These are phyloP conservation scores for Dryobota labecula DNA, from an alignment of 2,888 invertebrate species.

Conservation along the genomic window DNA sequence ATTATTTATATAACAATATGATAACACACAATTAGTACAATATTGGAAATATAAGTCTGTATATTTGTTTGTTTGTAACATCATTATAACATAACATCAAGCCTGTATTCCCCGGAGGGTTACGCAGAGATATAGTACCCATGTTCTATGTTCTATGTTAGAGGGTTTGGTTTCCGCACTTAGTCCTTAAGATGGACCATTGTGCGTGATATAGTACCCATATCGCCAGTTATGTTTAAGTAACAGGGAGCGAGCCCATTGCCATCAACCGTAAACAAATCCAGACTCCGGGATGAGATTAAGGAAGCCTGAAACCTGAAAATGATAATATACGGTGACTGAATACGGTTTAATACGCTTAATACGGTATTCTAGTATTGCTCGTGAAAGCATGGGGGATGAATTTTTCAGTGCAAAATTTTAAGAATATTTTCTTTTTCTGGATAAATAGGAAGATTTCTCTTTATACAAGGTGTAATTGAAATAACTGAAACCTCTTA, in stretches of 20 bases:
- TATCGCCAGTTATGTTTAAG: no score
- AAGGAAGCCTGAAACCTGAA: not conserved
- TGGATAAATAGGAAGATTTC: not conserved
- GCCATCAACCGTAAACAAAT: no score
- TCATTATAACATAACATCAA: not conserved
- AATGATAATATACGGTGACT: not conserved
- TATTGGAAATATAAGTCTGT: not conserved
- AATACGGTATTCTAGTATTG: not conserved
- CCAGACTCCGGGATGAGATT: not conserved
- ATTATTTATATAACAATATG: slow-evolving; percentile 21
- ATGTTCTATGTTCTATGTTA: no score
- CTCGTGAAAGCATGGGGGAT: not conserved
- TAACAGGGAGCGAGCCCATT: no score
- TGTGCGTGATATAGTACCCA: no score
- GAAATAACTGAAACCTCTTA: not conserved
- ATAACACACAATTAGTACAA: not conserved
- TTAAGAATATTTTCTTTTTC: not conserved
- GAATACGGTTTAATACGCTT: not conserved
- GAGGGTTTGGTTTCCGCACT: no score
- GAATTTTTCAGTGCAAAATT: not conserved
- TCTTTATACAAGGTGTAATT: not conserved
- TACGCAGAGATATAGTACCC: no score
- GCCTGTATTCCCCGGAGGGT: not conserved
- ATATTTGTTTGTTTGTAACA: not conserved
- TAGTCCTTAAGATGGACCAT: no score